Conservation (phyloP, 2,888 invertebrate species). For the Phorcus lineatus region DNA sequence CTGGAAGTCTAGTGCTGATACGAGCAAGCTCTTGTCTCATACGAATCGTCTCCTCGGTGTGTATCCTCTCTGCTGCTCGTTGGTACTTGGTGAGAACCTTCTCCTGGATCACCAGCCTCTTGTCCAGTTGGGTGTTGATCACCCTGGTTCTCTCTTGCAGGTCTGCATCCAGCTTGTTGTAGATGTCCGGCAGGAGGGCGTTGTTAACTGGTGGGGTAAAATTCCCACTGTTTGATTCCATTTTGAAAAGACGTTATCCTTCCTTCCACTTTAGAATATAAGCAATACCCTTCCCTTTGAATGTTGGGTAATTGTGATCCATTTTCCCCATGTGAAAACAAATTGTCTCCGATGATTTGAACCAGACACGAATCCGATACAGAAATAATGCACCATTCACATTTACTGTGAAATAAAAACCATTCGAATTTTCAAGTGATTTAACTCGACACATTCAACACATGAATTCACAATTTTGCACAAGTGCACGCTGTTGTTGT, state of each 20-base stretch:
- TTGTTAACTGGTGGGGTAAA: slow-evolving; percentile 62
- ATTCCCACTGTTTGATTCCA: not conserved
- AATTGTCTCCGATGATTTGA: too few relatives aligned
- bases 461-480: too few relatives aligned
- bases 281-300: too few relatives aligned
- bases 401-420: too few relatives aligned
- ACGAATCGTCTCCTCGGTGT: slow-evolving; percentile 47
- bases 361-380: too few relatives aligned
- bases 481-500: not conserved
- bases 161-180: slow-evolving; percentile 62
- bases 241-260: too few relatives aligned
- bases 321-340: too few relatives aligned
- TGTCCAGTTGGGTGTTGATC: slow-evolving; percentile 53
- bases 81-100: slow-evolving; percentile 55
- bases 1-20: slow-evolving; percentile 53
- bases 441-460: too few relatives aligned
- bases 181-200: slow-evolving; percentile 62
- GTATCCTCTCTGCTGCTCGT: slow-evolving; percentile 45
- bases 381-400: too few relatives aligned
- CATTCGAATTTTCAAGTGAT: too few relatives aligned
- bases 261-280: too few relatives aligned
- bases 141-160: slow-evolving; percentile 60
- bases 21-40: slow-evolving; percentile 49
- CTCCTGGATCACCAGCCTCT: slow-evolving; percentile 52
- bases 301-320: too few relatives aligned